These are phyloP conservation scores for Enhydra lutris DNA, from an alignment of 2,113 vertebrate genomes.

Conservation along the genomic window DNA sequence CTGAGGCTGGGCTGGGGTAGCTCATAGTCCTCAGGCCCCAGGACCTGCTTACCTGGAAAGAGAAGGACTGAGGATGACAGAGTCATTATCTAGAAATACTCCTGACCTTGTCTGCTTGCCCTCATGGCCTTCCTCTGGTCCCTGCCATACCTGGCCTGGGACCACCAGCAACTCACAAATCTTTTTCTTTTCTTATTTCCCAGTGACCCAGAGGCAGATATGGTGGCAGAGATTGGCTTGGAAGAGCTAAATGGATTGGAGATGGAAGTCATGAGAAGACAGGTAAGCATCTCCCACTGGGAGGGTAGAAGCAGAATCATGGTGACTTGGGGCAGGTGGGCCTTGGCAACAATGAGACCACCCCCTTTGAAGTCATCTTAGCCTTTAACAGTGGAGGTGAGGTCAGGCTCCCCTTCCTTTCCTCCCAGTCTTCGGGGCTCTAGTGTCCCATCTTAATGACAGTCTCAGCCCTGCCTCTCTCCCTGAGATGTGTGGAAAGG, in stretches of 20 bases:
- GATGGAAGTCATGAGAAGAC: conserved; percentile 66
- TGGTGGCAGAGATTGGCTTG: neutral
- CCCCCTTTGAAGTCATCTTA: neutral
- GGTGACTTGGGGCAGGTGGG: neutral
- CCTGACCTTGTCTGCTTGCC: neutral
- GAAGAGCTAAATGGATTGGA: conserved; percentile 61
- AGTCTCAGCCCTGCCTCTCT: neutral
- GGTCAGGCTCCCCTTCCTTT: neutral
- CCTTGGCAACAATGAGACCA: neutral
- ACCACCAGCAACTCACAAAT: neutral
- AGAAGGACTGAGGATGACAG: neutral
- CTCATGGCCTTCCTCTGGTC: neutral
- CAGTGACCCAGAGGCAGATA: conserved; percentile 46
- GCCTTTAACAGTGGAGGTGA: no score
- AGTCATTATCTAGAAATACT: neutral
- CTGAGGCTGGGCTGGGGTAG: neutral
- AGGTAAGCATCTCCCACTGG: conserved; percentile 65
- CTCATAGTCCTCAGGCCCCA: neutral
- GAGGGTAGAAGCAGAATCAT: neutral
- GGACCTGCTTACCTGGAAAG: neutral
- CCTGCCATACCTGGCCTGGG: neutral
- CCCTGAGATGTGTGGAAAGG: neutral
- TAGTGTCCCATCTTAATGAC: neutral
- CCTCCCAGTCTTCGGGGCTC: neutral
- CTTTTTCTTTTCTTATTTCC: neutral